Percentiles rank a stretch among this genome's conserved stretches.
Conservation (phyloP, 2,888 invertebrate genomes). For the Neoaliturus tenellus region DNA sequence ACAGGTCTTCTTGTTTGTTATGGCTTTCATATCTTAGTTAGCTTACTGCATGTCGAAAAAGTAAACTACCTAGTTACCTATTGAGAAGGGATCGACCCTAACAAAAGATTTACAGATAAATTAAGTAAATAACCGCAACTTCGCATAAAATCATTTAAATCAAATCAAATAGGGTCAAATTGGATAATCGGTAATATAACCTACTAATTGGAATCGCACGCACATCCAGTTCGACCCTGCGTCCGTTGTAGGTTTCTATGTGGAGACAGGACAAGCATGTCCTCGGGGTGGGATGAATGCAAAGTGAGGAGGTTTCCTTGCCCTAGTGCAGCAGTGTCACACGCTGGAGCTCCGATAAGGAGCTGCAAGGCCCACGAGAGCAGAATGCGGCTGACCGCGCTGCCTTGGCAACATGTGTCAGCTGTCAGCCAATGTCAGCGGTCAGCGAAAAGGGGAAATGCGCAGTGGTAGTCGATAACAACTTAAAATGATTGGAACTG, state of each 20-base stretch:
- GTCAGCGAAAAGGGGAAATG: no score
- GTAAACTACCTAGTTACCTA: no score
- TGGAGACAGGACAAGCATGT: background rate
- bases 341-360: background rate
- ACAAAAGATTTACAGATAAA: no score
- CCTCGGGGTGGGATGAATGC: background rate
- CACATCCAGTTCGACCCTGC: background rate
- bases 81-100: no score
- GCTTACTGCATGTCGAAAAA: no score
- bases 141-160: no score
- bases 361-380: background rate
- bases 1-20: no score
- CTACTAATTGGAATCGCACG: background rate
- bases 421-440: background rate
- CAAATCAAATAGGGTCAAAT: no score
- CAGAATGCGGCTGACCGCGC: background rate
- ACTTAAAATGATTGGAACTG: no score
- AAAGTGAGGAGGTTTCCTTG: background rate
- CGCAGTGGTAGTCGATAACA: no score
- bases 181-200: background rate
- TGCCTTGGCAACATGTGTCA: background rate
- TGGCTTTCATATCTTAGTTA: no score
- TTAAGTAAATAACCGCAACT: no score
- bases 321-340: background rate
- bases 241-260: background rate